A percentile compares a stretch with the other conserved stretches of the same genome.
Conservation (phyloP, 23 tunicate species). For the Halocynthia aurantium region DNA sequence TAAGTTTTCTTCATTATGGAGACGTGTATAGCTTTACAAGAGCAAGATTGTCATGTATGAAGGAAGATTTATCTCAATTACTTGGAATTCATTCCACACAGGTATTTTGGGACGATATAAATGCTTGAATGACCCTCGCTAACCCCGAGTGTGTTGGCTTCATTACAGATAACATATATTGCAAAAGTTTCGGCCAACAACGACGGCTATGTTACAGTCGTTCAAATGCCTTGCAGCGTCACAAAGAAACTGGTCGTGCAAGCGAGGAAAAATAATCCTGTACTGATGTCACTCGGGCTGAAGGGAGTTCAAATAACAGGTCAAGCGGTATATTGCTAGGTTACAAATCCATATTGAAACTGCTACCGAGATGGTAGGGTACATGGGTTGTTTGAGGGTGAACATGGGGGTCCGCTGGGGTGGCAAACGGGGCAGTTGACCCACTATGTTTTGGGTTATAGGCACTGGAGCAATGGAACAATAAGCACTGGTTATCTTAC, state of each 20-base stretch:
- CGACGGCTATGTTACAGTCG: slow-evolving; percentile 73
- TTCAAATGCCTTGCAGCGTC: slow-evolving; percentile 69
- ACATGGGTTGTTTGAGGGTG: not conserved
- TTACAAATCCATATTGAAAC: no score
- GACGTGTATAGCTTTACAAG: slow-evolving; percentile 69
- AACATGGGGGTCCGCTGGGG: not conserved
- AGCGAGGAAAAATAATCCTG: slow-evolving; percentile 46
- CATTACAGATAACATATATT: slow-evolving; percentile 55
- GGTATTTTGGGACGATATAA: slow-evolving; percentile 6
- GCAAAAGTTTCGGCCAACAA: slow-evolving; percentile 54
- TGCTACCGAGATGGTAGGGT: not conserved
- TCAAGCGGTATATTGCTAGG: not conserved
- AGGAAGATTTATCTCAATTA: slow-evolving; percentile 43
- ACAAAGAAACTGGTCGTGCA: slow-evolving; percentile 40
- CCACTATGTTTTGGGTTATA: no score
- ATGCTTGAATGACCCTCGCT: not conserved
- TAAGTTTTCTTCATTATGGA: slow-evolving; percentile 79
- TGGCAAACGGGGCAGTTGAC: no score
- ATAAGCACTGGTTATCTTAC: no score
- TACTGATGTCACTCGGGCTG: slow-evolving; percentile 74
- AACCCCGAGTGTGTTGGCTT: not conserved
- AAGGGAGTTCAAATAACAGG: slow-evolving; percentile 89
- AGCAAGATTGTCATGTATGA: slow-evolving; percentile 53
- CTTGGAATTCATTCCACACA: slow-evolving; percentile 57
- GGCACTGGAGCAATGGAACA: no score